These are phyloP conservation scores for Mechanitis mazaeus DNA, from an alignment of 2,888 invertebrate genomes.

Conservation along the genomic window DNA sequence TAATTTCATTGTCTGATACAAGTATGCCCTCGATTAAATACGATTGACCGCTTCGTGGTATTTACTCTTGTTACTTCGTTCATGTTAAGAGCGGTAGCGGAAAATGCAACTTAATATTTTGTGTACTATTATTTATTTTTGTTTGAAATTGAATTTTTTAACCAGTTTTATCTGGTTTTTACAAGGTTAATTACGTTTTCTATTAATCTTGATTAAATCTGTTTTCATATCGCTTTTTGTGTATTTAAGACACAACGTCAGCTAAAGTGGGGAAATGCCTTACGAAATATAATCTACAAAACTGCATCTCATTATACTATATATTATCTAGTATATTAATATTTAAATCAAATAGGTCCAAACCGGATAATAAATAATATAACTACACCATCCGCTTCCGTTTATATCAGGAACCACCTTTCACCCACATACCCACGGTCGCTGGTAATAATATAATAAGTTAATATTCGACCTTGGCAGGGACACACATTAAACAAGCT, in stretches of 20 bases:
- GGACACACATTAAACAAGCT: slow-evolving; percentile 12
- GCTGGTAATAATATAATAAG: slow-evolving; percentile 38
- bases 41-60: slow-evolving; percentile 33
- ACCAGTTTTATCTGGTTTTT: too few species aligned
- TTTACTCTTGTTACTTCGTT: slow-evolving; percentile 31
- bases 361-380: background rate
- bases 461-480: slow-evolving; percentile 37
- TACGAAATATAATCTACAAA: too few species aligned
- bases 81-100: slow-evolving; percentile 23
- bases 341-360: too few species aligned
- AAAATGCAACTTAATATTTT: background rate
- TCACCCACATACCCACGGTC: slow-evolving; percentile 54
- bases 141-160: too few species aligned
- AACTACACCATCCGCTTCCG: slow-evolving; percentile 30
- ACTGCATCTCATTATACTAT: too few species aligned
- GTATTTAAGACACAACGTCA: too few species aligned
- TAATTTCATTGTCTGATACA: slow-evolving; percentile 17
- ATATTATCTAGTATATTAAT: too few species aligned
- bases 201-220: too few species aligned
- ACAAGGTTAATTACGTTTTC: too few species aligned
- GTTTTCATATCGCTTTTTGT: too few species aligned
- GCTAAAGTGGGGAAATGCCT: too few species aligned
- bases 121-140: too few species aligned
- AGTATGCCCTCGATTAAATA: slow-evolving; percentile 17
- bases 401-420: slow-evolving; percentile 37